Base-by-base conservation (phyloP, 2,113 vertebrate genomes). In the Balaeniceps rex region DNA sequence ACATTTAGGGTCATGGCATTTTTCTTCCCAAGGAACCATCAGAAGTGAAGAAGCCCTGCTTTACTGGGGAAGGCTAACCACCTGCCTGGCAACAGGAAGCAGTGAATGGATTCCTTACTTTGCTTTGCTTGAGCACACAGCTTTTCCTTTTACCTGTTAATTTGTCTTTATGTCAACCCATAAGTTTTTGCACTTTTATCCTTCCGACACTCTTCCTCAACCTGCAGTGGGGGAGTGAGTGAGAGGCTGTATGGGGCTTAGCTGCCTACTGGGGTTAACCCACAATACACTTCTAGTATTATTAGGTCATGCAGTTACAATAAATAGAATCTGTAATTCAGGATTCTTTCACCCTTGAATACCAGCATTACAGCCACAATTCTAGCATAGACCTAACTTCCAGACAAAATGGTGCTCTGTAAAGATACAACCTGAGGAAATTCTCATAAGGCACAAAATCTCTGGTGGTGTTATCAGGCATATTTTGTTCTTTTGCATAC, bases 221-320 rank as follows among this genome's bases (percentile, higher is more conserved):
- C 6, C 5, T 7, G 36, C 7, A 54, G 9, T 18, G 16, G 2
- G 7, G 2, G 33, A 54, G 7, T 16, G 23, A 66, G 5, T 1
- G 3, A 82, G 25, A 36, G 3, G 5, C 5, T 71, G 5, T 33
- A 7, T 44, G n/a, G 28, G 8, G 11, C 8, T 54, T 49, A 72
- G 17, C 44, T 49, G 40, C 23, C 14, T 87, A 34, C 8, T 0
- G 0, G 7, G 10, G 23, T 55, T 68, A 87, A 78, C 12, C 11
- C 12, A 68, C 4, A 83, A 38, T 17, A 44, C 7, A 25, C 14
- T 46, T 55, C 10, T 42, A 57, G 2, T 44, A 47, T 63, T 58
- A 44, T 19, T 68, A 63, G 12, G 5, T 74, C 14, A 49, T 23
- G 10, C 4, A 76, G 6, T n/a, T 47, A 65, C 81, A 86, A 63